Percentiles rank a stretch among this genome's conserved stretches.
phyloP scores from a whole-genome alignment of 1,140 invertebrate genomes.

The Bombus fervidus region DNA sequence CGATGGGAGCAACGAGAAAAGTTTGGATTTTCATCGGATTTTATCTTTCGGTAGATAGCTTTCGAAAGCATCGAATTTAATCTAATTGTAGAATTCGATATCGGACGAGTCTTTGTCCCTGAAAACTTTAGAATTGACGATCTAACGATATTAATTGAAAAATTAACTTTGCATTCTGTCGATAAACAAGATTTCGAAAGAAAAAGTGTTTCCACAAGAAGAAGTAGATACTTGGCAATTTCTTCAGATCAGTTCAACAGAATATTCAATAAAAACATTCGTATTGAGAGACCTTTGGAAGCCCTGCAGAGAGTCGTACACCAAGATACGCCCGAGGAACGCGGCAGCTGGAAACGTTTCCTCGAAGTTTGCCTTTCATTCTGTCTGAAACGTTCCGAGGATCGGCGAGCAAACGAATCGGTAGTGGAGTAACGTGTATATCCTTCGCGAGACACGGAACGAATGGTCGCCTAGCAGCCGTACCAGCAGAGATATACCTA shows the following conservation, averaged over 20 bases:
- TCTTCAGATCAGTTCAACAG: background rate
- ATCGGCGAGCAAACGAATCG: conserved; percentile 53
- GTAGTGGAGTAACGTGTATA: conserved; percentile 64
- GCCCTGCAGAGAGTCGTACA: background rate
- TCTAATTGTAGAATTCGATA: too few relatives aligned
- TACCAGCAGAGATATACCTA: conserved; percentile 52
- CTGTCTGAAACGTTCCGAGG: conserved; percentile 13
- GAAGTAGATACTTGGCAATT: background rate
- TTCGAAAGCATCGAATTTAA: background rate
- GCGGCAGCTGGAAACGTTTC: background rate
- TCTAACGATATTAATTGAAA: background rate
- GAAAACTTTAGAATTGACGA: background rate
- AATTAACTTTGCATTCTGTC: too few relatives aligned
- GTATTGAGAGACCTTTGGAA: background rate
- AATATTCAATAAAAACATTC: background rate
- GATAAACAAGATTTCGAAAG: background rate
- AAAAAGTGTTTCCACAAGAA: background rate
- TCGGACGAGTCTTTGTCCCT: background rate
- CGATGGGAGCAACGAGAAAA: background rate
- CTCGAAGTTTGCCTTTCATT: conserved; percentile 47
- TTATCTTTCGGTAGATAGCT: background rate
- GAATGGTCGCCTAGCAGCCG: conserved; percentile 55
- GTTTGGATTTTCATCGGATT: background rate
- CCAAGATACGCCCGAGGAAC: background rate
- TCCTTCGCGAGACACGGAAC: conserved; percentile 61